Conservation (phyloP, 2,797 vertebrate genomes). For the Columba guinea region DNA sequence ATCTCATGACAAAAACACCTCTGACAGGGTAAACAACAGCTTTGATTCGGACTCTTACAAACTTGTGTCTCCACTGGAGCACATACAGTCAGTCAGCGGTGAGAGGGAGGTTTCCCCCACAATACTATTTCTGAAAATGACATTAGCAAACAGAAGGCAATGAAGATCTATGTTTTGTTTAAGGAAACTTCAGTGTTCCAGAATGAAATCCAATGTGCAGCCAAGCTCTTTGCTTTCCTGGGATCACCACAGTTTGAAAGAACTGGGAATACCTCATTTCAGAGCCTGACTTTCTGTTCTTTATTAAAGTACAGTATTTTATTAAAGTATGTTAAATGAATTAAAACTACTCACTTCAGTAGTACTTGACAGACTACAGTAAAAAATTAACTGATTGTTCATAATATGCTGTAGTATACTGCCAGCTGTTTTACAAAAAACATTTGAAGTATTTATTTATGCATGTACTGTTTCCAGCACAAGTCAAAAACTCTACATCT, state of each 20-base stretch:
- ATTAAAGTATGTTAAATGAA: background rate
- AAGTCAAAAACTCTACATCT: background rate
- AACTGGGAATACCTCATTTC: background rate
- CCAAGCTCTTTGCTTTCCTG: background rate
- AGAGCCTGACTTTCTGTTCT: background rate
- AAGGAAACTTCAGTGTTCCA: background rate
- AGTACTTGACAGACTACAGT: background rate
- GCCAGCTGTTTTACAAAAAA: background rate
- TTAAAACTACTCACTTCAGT: background rate
- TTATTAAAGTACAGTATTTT: background rate
- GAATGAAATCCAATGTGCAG: background rate
- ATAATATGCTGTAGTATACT: background rate
- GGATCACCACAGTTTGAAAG: background rate
- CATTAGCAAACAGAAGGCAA: background rate
- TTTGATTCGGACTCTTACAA: background rate
- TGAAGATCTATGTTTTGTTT: background rate
- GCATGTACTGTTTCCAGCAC: background rate
- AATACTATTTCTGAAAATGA: background rate
- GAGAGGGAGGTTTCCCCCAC: background rate
- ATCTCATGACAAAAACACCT: background rate
- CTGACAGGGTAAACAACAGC: background rate
- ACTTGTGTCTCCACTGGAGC: background rate
- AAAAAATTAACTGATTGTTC: background rate
- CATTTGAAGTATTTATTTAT: background rate
- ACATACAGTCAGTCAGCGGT: fast-evolving